Evolutionary conservation across 2,797 vertebrate species (phyloP).

Genomic region (Corythornis leucogaster): DNA sequence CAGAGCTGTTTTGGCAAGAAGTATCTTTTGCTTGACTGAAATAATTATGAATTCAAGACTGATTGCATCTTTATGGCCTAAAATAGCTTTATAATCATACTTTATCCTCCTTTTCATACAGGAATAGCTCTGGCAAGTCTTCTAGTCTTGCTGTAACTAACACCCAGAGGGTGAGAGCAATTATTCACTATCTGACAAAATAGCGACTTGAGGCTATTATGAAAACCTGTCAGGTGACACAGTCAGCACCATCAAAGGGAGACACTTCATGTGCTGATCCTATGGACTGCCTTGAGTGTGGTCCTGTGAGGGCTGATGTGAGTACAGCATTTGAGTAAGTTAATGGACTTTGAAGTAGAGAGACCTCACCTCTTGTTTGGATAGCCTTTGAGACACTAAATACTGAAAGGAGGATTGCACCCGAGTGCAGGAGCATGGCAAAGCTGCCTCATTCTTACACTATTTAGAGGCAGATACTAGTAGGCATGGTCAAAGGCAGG

Average conservation of each 20-base stretch:
- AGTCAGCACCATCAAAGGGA: background rate
- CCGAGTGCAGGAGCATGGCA: background rate
- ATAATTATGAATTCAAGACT: background rate
- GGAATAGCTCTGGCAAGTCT: conserved; percentile 1
- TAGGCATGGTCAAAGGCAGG: background rate
- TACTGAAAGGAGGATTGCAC: background rate
- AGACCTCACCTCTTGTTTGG: background rate
- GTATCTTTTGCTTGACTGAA: conserved; percentile 8
- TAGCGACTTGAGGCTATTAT: background rate
- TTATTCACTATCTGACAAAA: background rate
- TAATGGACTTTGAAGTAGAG: background rate
- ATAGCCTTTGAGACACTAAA: background rate
- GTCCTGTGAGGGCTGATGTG: background rate
- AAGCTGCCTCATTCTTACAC: background rate
- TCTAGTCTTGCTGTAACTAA: background rate
- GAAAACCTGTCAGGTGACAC: background rate
- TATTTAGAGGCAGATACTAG: background rate
- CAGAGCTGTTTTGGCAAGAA: conserved; percentile 16
- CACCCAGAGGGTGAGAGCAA: background rate
- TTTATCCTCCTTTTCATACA: conserved; percentile 26
- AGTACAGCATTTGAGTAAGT: background rate
- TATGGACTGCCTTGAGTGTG: background rate
- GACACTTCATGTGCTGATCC: background rate
- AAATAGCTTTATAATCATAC: conserved; percentile 18
- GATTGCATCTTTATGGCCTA: conserved; percentile 42